Percentiles rank a stretch among this genome's conserved stretches.
phyloP scores from a whole-genome alignment of 1,140 invertebrate species.

The Caerostris darwini region DNA sequence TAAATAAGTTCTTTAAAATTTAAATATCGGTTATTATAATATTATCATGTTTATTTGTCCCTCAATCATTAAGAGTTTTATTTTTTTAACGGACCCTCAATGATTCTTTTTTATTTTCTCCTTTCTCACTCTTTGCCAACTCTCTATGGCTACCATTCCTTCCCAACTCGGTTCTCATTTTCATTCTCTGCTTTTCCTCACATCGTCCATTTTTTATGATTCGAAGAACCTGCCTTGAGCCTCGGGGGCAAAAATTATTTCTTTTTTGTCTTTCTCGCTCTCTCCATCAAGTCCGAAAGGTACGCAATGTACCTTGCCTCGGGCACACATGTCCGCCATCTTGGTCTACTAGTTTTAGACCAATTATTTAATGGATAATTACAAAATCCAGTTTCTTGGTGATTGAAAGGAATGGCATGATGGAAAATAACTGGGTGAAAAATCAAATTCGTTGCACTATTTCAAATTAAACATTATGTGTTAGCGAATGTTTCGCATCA shows the following conservation, averaged over 20 bases:
- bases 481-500: too few relatives aligned
- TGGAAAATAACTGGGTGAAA: not conserved
- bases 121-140: not conserved
- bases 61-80: not conserved
- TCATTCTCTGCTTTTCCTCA: constrained; percentile 71
- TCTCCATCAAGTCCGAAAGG: not conserved
- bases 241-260: constrained; percentile 67
- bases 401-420: constrained; percentile 29
- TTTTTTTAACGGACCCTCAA: constrained; percentile 44
- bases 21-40: too few relatives aligned
- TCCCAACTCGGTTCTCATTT: constrained; percentile 51
- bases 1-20: too few relatives aligned
- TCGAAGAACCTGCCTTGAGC: constrained; percentile 61
- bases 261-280: constrained; percentile 29
- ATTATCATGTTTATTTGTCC: not conserved
- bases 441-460: not conserved
- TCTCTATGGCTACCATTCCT: not conserved
- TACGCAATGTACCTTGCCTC: not conserved
- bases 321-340: constrained; percentile 42
- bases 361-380: constrained; percentile 70
- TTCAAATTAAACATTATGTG: not conserved
- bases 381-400: constrained; percentile 55
- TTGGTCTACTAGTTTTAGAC: constrained; percentile 39
- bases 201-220: constrained; percentile 70
- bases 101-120: not conserved